Conservation (phyloP, 2,113 vertebrate genomes). For the Phaetusa simplex region DNA sequence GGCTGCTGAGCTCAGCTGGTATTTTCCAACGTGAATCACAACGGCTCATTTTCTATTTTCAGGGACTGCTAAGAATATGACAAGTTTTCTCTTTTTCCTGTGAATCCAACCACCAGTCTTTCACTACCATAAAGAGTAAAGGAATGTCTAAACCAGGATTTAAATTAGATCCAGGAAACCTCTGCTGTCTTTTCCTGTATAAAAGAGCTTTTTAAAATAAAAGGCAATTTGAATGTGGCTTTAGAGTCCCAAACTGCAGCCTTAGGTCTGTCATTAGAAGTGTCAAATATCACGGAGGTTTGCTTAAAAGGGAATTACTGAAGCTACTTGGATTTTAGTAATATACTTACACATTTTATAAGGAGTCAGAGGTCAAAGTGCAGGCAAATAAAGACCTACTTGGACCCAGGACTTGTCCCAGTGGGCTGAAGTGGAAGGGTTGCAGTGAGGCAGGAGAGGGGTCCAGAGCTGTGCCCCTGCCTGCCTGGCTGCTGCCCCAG, state of each 20-base stretch:
- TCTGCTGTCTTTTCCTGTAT: neutral
- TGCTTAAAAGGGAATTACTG: neutral
- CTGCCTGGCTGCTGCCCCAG: accelerated
- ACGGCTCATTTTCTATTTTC: neutral
- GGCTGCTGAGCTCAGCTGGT: neutral
- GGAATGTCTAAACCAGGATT: neutral
- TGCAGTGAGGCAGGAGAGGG: neutral
- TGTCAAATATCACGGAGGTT: neutral
- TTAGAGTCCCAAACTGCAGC: neutral
- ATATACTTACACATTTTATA: neutral
- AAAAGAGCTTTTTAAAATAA: neutral
- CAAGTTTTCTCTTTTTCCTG: neutral
- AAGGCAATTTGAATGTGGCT: neutral
- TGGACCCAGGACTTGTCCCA: neutral
- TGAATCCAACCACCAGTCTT: neutral
- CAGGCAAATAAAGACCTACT: accelerated
- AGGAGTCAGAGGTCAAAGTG: neutral
- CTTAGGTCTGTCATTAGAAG: neutral
- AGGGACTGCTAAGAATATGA: slow-evolving; percentile 16
- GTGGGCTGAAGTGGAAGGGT: neutral
- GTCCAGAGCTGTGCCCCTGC: neutral
- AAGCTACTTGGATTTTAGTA: neutral
- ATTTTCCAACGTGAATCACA: neutral
- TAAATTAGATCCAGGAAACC: slow-evolving; percentile 8
- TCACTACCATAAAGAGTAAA: neutral